These are phyloP conservation scores for Eupithecia pulchellata DNA, from an alignment of 2,888 invertebrate species.

Conservation along the genomic window DNA sequence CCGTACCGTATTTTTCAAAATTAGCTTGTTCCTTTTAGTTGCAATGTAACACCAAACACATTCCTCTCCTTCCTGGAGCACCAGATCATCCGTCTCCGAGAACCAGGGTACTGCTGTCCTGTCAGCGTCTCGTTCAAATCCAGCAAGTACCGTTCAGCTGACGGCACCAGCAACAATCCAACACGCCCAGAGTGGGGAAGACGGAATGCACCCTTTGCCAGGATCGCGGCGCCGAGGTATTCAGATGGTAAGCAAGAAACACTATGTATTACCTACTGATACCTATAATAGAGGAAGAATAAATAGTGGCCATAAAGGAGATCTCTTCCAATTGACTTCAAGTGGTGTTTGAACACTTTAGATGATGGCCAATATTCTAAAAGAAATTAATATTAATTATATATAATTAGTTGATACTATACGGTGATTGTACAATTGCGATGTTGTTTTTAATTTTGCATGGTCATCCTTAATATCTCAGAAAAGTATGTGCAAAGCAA, in stretches of 20 bases:
- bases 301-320: too few relatives aligned
- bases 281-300: too few relatives aligned
- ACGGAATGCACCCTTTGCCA: slow-evolving; percentile 82
- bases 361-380: too few relatives aligned
- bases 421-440: too few relatives aligned
- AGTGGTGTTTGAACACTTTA: too few relatives aligned
- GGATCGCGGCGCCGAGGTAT: slow-evolving; percentile 86
- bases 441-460: too few relatives aligned
- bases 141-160: slow-evolving; percentile 87
- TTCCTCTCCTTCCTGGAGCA: slow-evolving; percentile 78
- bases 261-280: too few relatives aligned
- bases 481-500: too few relatives aligned
- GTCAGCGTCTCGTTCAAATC: slow-evolving; percentile 57
- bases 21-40: slow-evolving; percentile 45
- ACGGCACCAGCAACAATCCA: slow-evolving; percentile 93
- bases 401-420: too few relatives aligned
- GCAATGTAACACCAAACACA: slow-evolving; percentile 75
- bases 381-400: too few relatives aligned
- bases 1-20: neutral
- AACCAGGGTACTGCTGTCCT: slow-evolving; percentile 64
- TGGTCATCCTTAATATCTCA: too few relatives aligned
- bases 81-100: slow-evolving; percentile 64
- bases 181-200: slow-evolving; percentile 89
- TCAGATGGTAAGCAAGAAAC: slow-evolving; percentile 83
- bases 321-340: too few relatives aligned